phyloP scores from a whole-genome alignment of 2,113 vertebrate genomes.

The Podocnemis expansa region DNA sequence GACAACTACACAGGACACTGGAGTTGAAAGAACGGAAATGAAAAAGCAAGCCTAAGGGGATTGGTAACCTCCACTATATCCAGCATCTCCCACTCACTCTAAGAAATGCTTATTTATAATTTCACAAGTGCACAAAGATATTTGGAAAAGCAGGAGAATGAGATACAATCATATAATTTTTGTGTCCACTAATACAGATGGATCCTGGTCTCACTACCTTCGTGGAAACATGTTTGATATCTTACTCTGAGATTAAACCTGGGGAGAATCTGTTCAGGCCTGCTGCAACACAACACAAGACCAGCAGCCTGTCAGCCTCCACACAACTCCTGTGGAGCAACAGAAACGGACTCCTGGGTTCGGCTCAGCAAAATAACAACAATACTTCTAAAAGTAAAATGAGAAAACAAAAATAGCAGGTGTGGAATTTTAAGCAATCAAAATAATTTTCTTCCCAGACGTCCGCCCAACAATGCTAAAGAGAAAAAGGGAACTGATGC shows the following conservation, averaged over 20 bases:
- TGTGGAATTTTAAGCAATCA: not conserved
- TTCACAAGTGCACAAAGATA: not conserved
- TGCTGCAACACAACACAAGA: not conserved
- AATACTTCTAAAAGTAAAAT: not conserved
- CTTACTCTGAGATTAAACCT: not conserved
- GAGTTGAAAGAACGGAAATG: conserved; percentile 33
- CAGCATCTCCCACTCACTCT: not conserved
- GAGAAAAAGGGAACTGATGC: not conserved
- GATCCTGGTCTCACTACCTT: not conserved
- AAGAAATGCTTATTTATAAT: not conserved
- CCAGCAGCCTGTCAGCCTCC: not conserved
- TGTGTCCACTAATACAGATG: not conserved
- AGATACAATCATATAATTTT: not conserved
- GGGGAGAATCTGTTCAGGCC: not conserved
- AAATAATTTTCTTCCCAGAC: not conserved
- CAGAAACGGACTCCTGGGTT: not conserved
- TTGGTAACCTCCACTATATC: conserved; percentile 18
- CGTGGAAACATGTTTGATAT: not conserved
- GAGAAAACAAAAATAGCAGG: not conserved
- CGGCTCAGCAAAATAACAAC: not conserved
- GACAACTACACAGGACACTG: not conserved
- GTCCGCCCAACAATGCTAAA: not conserved
- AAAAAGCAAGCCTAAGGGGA: conserved; percentile 24
- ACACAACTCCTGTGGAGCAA: not conserved
- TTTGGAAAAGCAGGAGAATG: not conserved